Conservation (phyloP, 2,113 vertebrate genomes). For the Microcebus tavaratra region DNA sequence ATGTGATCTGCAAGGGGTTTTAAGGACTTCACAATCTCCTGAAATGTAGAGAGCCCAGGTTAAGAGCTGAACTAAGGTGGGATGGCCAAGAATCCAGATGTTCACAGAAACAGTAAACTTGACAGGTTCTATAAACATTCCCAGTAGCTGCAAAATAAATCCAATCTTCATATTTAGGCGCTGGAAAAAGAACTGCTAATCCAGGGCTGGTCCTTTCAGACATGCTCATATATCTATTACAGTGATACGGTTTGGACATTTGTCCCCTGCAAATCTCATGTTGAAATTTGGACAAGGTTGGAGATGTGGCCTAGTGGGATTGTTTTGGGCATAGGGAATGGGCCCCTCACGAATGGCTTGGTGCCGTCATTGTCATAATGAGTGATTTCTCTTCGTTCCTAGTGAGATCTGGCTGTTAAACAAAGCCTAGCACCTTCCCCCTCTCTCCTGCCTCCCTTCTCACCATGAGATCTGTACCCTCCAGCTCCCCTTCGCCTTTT, state of each 20-base stretch:
- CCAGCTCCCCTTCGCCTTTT: neutral
- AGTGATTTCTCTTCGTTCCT: neutral
- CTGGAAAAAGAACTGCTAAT: neutral
- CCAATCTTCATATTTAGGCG: neutral
- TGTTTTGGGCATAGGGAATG: neutral
- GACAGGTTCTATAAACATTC: neutral
- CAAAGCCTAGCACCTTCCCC: neutral
- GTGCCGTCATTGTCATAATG: neutral
- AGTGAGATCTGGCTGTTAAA: neutral
- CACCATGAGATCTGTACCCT: neutral
- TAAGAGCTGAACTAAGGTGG: neutral
- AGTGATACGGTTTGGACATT: neutral
- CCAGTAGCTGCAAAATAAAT: slow-evolving; percentile 8
- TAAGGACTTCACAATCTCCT: neutral
- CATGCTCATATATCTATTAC: neutral
- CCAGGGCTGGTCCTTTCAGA: neutral
- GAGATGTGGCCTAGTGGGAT: neutral
- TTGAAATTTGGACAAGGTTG: neutral
- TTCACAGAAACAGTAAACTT: neutral
- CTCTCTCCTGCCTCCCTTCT: neutral
- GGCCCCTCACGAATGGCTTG: neutral
- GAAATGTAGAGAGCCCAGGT: neutral
- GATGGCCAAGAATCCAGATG: neutral
- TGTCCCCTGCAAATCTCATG: neutral
- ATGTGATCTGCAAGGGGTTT: neutral